phyloP scores from a whole-genome alignment of 2,797 vertebrate genomes.

The Coendou prehensilis region DNA sequence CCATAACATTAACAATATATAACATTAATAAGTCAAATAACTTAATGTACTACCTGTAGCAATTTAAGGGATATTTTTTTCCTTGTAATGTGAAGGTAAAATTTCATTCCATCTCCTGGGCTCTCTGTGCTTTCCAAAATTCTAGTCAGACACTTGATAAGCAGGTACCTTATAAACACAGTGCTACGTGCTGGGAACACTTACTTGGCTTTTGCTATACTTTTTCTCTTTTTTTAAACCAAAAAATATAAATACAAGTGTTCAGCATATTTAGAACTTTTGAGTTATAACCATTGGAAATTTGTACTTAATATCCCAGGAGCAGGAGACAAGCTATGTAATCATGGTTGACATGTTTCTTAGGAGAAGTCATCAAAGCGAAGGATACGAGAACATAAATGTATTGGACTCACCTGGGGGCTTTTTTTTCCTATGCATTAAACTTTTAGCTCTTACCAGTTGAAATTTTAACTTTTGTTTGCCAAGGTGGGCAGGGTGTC shows the following conservation, averaged over 20 bases:
- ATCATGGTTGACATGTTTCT: neutral
- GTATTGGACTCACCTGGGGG: neutral
- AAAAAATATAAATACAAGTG: neutral
- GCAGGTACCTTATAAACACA: neutral
- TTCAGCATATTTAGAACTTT: neutral
- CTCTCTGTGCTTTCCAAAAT: neutral
- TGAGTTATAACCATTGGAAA: neutral
- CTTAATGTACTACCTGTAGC: neutral
- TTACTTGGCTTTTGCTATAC: neutral
- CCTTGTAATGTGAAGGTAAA: neutral
- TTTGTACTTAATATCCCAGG: neutral
- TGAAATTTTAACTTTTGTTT: neutral
- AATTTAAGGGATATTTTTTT: neutral
- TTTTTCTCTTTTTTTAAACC: neutral
- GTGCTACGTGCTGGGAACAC: neutral
- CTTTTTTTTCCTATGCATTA: neutral
- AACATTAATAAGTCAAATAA: neutral
- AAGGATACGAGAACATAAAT: neutral
- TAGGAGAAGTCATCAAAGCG: neutral
- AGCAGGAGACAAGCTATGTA: neutral
- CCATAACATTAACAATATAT: neutral
- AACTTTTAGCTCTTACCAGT: neutral
- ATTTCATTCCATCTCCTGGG: neutral
- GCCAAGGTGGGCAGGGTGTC: neutral
- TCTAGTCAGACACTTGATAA: neutral